phyloP scores from a whole-genome alignment of 2,888 invertebrate species.

The Phania funesta region DNA sequence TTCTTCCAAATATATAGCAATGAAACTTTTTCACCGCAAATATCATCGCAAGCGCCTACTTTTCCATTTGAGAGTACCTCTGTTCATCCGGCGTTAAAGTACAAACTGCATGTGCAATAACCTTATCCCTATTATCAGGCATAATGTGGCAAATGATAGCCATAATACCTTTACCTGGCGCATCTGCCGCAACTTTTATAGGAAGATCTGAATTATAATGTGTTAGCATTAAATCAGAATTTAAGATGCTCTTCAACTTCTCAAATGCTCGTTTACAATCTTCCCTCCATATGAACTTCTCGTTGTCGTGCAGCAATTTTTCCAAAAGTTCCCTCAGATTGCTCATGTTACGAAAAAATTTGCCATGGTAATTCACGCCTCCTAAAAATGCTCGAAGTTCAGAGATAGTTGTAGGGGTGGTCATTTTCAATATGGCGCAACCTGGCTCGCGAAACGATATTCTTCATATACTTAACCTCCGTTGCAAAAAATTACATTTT shows the following conservation, averaged over 20 bases:
- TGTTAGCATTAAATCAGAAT: too few species aligned
- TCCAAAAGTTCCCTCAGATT: too few species aligned
- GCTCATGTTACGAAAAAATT: background rate
- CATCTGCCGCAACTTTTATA: background rate
- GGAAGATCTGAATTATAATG: too few species aligned
- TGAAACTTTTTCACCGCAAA: slow-evolving; percentile 36
- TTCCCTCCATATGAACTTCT: background rate
- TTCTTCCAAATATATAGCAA: slow-evolving; percentile 53
- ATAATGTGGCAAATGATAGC: background rate
- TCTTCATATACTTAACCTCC: too few species aligned
- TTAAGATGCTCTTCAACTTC: too few species aligned
- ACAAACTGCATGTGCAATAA: slow-evolving; percentile 1
- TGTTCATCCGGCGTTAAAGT: slow-evolving; percentile 47
- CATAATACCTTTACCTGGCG: background rate
- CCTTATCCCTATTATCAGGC: background rate
- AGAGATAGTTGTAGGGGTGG: background rate
- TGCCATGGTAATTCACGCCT: slow-evolving; percentile 19
- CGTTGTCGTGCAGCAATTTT: too few species aligned
- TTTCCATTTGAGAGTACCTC: too few species aligned
- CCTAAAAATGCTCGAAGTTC: slow-evolving; percentile 5
- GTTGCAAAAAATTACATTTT: slow-evolving; percentile 24
- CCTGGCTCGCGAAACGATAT: background rate
- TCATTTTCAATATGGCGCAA: slow-evolving; percentile 6
- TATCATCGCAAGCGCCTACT: slow-evolving; percentile 37
- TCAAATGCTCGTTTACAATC: background rate